Percentiles rank a stretch among this genome's conserved stretches.
Evolutionary conservation across 2,888 invertebrate genomes (phyloP).

Genomic region (Nephrotoma guestfalica): DNA sequence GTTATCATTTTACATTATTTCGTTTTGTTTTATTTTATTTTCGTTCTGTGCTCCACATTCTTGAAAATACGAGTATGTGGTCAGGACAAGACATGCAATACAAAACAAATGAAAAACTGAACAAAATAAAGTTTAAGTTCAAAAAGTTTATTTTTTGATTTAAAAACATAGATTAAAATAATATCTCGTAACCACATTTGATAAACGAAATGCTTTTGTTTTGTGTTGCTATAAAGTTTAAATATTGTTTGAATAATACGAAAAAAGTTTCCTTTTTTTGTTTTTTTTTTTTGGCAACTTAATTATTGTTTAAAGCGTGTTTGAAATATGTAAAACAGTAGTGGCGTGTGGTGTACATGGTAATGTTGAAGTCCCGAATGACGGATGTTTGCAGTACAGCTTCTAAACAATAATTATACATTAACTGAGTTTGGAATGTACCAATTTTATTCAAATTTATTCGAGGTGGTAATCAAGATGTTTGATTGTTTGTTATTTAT

Average conservation of each 20-base stretch:
- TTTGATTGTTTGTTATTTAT: too few relatives aligned
- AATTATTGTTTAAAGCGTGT: not conserved
- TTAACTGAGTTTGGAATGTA: too few relatives aligned
- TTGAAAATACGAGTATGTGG: not conserved
- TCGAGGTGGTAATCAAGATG: too few relatives aligned
- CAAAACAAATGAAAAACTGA: not conserved
- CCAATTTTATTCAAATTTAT: too few relatives aligned
- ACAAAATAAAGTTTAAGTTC: not conserved
- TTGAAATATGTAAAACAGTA: not conserved
- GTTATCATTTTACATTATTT: not conserved
- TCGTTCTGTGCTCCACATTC: not conserved
- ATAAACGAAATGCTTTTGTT: not conserved
- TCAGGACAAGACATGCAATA: not conserved
- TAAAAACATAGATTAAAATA: not conserved
- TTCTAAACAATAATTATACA: too few relatives aligned
- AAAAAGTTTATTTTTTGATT: not conserved
- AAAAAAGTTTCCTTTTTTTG: not conserved
- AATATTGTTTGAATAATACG: not conserved
- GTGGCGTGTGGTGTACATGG: not conserved
- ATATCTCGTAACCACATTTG: not conserved
- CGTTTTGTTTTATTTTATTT: not conserved
- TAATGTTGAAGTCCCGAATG: too few relatives aligned
- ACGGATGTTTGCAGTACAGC: too few relatives aligned
- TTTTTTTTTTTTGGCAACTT: not conserved
- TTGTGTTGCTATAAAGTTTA: not conserved